Conservation (phyloP, 2,888 invertebrate species). For the Cataglyphis cursor region DNA sequence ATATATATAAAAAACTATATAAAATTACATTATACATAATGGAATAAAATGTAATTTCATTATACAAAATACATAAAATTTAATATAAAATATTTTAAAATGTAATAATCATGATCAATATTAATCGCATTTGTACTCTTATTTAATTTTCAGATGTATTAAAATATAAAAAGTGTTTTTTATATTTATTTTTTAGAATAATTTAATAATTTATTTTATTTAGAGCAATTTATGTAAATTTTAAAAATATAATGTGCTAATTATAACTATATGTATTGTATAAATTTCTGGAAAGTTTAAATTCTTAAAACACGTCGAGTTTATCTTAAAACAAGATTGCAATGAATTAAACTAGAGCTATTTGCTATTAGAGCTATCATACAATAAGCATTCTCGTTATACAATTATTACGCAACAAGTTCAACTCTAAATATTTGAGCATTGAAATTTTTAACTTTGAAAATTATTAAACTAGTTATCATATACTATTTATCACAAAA, state of each 20-base stretch:
- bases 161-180: not conserved
- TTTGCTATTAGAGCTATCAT: not conserved
- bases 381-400: not conserved
- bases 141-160: not conserved
- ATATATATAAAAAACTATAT: not conserved
- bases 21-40: not conserved
- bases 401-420: not conserved
- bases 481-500: not conserved
- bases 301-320: not conserved
- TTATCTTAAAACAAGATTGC: not conserved
- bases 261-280: not conserved
- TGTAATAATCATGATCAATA: not conserved
- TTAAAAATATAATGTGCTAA: not conserved
- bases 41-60: not conserved
- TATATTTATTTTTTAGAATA: not conserved
- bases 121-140: conserved; percentile 7
- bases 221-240: not conserved
- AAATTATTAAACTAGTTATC: not conserved
- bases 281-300: not conserved
- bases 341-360: not conserved
- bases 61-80: not conserved
- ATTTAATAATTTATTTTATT: conserved; percentile 1
- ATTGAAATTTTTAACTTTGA: not conserved
- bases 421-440: not conserved
- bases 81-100: not conserved